Evolutionary conservation across 2,888 invertebrate genomes (phyloP).

Genomic region (Hydraecia micacea): DNA sequence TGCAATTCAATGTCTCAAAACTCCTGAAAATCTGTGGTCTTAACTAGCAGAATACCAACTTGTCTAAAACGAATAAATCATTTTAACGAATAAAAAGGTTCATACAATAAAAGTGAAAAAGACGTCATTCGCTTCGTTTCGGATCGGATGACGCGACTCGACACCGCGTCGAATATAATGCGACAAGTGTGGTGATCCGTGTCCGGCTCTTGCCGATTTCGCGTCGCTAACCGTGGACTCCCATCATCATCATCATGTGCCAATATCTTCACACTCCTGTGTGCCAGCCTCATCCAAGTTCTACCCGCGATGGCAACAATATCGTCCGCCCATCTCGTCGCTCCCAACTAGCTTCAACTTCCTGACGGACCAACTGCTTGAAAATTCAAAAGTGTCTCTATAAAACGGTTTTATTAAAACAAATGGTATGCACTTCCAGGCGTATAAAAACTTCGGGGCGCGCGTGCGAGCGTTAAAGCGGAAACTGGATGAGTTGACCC

Average conservation of each 20-base stretch:
- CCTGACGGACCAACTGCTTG: neutral
- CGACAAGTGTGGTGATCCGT: too few relatives aligned
- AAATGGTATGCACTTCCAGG: slow-evolving; percentile 89
- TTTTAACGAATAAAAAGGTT: too few relatives aligned
- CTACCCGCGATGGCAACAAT: neutral
- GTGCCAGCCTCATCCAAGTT: neutral
- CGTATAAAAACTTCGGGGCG: slow-evolving; percentile 98
- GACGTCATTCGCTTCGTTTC: neutral
- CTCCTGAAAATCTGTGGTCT: neutral
- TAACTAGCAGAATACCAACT: neutral
- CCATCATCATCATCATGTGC: neutral
- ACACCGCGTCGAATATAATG: neutral
- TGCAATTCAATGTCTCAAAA: too few relatives aligned
- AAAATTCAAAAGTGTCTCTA: neutral
- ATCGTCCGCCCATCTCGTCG: neutral
- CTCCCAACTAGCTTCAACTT: neutral
- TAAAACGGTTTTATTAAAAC: neutral
- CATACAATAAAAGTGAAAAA: neutral
- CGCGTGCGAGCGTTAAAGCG: slow-evolving; percentile 96
- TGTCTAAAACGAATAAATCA: neutral
- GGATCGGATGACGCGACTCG: neutral
- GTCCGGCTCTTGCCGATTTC: neutral
- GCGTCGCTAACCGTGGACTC: neutral
- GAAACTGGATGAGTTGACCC: slow-evolving; percentile 95
- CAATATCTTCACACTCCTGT: too few relatives aligned